Conservation (phyloP, 2,113 vertebrate species). For the Suricata suricatta region DNA sequence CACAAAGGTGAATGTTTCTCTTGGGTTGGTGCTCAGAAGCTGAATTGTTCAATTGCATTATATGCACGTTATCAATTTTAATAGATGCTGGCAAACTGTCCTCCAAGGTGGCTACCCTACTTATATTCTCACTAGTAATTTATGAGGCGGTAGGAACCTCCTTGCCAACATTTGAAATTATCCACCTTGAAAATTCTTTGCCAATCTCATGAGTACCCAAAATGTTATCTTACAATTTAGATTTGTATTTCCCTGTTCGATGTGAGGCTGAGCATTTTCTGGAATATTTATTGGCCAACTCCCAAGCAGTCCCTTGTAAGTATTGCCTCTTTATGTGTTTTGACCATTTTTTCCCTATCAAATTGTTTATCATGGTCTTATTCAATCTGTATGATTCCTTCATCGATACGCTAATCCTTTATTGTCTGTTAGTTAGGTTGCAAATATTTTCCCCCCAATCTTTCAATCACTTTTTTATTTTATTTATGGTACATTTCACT, state of each 20-base stretch:
- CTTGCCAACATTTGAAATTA: neutral
- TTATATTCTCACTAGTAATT: neutral
- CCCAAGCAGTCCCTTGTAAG: neutral
- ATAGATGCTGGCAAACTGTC: neutral
- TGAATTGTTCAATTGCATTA: neutral
- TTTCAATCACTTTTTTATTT: neutral
- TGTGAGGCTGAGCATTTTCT: neutral
- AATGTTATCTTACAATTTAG: neutral
- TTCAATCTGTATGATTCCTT: neutral
- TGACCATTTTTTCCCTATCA: neutral
- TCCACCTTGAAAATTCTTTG: neutral
- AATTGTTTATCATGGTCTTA: neutral
- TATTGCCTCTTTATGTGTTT: neutral
- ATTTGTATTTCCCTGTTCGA: neutral
- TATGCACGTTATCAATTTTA: neutral
- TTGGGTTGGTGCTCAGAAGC: neutral
- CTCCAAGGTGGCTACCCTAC: neutral
- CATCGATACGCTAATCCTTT: neutral
- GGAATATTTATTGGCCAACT: neutral
- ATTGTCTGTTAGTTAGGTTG: neutral
- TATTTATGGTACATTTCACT: neutral
- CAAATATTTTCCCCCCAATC: slow-evolving; percentile 26
- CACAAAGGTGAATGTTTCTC: slow-evolving; percentile 4
- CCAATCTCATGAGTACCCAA: neutral
- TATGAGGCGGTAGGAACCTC: neutral